Percentiles rank a stretch among this genome's conserved stretches.
Evolutionary conservation across 2,888 invertebrate species (phyloP).

Genomic region (Esperia sulphurella): DNA sequence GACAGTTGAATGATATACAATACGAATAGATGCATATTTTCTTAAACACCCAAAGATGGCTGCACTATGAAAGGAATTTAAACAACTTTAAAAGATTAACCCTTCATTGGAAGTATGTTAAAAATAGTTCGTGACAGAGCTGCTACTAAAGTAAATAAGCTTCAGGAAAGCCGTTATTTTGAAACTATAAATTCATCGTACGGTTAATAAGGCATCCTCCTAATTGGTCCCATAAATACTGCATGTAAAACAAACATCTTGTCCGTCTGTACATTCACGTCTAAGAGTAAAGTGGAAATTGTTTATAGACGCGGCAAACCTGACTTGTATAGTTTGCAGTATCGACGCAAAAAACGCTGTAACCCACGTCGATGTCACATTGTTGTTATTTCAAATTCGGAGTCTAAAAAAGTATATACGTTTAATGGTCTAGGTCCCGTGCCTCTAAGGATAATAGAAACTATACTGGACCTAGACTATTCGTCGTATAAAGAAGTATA

Average conservation of each 20-base stretch:
- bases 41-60: not conserved
- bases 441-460: no score
- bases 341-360: no score
- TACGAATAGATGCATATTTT: not conserved
- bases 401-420: no score
- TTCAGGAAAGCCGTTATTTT: conserved; percentile 39
- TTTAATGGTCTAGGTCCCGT: no score
- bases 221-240: conserved; percentile 69
- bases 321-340: not conserved
- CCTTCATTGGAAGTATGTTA: conserved; percentile 18
- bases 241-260: conserved; percentile 64
- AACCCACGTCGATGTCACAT: no score
- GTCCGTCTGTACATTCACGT: conserved; percentile 35
- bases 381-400: no score
- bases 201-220: conserved; percentile 63
- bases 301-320: not conserved
- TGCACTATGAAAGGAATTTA: not conserved
- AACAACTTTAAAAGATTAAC: conserved; percentile 17
- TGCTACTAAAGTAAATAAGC: conserved; percentile 45
- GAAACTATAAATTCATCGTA: conserved; percentile 49
- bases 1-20: no score
- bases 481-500: no score
- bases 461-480: no score
- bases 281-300: conserved; percentile 27
- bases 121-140: conserved; percentile 44